Conservation (phyloP, 2,888 invertebrate genomes). For the Eugnorisma glareosa region DNA sequence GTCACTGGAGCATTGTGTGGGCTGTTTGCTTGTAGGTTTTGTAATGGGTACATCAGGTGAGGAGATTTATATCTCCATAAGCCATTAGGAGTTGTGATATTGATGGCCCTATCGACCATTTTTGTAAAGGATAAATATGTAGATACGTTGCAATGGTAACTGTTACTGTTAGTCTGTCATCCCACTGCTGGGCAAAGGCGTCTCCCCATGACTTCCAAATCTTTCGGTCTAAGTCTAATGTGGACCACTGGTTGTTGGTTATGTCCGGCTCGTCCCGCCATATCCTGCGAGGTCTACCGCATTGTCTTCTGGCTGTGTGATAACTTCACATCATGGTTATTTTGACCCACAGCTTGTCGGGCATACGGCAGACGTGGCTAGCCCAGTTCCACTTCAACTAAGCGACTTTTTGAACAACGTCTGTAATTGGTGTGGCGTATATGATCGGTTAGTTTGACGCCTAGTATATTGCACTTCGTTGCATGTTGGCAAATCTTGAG, state of each 20-base stretch:
- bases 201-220: neutral
- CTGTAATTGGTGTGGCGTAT: too few species aligned
- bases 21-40: neutral
- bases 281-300: too few species aligned
- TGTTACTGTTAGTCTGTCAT: neutral
- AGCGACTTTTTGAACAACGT: too few species aligned
- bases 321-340: too few species aligned
- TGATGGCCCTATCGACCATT: neutral
- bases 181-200: neutral
- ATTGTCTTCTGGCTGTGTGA: too few species aligned
- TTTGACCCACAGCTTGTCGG: too few species aligned
- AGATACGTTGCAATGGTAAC: neutral
- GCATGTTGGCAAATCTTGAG: too few species aligned
- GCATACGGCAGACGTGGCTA: too few species aligned
- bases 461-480: too few species aligned
- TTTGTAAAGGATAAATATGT: neutral
- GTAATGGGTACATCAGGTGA: constrained; percentile 7
- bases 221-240: neutral
- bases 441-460: too few species aligned
- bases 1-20: constrained; percentile 53
- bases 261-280: neutral
- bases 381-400: too few species aligned
- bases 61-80: neutral
- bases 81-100: neutral
- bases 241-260: neutral